Percentiles rank a stretch among this genome's conserved stretches.
phyloP scores from a whole-genome alignment of 1,140 invertebrate species.

The Leptonema lineaticorne region DNA sequence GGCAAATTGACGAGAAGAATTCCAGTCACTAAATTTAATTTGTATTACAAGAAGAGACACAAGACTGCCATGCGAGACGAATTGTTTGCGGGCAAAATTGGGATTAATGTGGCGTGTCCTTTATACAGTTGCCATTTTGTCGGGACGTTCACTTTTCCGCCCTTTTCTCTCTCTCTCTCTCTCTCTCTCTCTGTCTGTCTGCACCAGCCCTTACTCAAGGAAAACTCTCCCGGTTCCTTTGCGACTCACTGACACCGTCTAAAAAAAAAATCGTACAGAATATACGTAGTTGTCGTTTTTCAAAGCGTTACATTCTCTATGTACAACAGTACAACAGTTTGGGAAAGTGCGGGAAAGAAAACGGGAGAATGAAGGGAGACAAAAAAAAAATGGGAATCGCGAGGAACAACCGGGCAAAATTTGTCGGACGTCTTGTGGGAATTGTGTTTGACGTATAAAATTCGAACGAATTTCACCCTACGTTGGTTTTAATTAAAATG shows the following conservation, averaged over 20 bases:
- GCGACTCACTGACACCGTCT: too few relatives aligned
- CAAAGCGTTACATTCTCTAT: too few relatives aligned
- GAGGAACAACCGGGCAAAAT: too few relatives aligned
- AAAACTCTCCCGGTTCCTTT: too few relatives aligned
- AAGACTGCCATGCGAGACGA: constrained; percentile 5
- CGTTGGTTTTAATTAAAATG: neutral
- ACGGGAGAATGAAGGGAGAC: neutral
- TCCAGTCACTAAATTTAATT: constrained; percentile 10
- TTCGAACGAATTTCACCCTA: neutral
- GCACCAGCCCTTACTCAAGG: too few relatives aligned
- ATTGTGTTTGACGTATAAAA: neutral
- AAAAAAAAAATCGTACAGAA: too few relatives aligned
- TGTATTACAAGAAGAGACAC: constrained; percentile 1
- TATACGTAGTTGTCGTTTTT: too few relatives aligned
- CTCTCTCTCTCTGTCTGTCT: neutral
- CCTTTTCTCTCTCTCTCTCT: neutral
- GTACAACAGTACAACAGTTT: too few relatives aligned
- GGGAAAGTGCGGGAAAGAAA: neutral
- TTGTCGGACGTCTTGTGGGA: neutral
- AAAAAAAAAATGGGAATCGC: neutral
- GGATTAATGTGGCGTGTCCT: constrained; percentile 17
- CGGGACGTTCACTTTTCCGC: neutral
- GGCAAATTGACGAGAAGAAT: neutral
- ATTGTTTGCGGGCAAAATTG: constrained; percentile 13
- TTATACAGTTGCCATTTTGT: neutral